phyloP scores from a whole-genome alignment of 2,797 vertebrate genomes.

The Bovichtus diacanthus region DNA sequence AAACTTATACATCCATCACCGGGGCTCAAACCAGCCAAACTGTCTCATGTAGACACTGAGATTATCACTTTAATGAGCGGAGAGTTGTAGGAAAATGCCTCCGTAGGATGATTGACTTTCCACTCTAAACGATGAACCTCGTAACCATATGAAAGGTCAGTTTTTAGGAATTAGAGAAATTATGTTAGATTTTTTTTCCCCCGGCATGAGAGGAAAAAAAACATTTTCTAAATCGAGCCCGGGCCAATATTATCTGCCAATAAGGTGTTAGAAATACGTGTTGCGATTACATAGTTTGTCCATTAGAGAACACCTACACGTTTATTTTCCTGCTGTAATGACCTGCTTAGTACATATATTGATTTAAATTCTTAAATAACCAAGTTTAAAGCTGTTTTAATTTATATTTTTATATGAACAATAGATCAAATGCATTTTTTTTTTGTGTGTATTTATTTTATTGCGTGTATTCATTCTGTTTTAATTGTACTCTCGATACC shows the following conservation, averaged over 20 bases:
- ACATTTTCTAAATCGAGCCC: too few species aligned
- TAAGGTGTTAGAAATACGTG: too few species aligned
- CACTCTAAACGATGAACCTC: not conserved
- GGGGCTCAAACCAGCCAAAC: not conserved
- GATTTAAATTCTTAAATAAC: not conserved
- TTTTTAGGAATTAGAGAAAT: not conserved
- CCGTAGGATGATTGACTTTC: not conserved
- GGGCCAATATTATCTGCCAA: not conserved
- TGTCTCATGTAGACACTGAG: not conserved
- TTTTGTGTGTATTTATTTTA: not conserved
- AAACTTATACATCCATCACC: not conserved
- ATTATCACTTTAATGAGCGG: not conserved
- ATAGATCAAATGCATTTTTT: too few species aligned
- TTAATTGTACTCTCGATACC: too few species aligned
- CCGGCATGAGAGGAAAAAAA: too few species aligned
- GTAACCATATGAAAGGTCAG: not conserved
- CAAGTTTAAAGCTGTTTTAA: not conserved
- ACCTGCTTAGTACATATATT: too few species aligned
- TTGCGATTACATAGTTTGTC: not conserved
- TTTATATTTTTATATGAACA: not conserved
- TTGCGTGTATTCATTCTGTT: too few species aligned
- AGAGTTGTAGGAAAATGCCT: not conserved
- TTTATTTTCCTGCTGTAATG: not conserved
- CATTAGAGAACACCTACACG: not conserved
- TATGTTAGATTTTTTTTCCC: too few species aligned